Base-by-base conservation (phyloP, 2,888 invertebrate species). In the Bellardia pandia region DNA sequence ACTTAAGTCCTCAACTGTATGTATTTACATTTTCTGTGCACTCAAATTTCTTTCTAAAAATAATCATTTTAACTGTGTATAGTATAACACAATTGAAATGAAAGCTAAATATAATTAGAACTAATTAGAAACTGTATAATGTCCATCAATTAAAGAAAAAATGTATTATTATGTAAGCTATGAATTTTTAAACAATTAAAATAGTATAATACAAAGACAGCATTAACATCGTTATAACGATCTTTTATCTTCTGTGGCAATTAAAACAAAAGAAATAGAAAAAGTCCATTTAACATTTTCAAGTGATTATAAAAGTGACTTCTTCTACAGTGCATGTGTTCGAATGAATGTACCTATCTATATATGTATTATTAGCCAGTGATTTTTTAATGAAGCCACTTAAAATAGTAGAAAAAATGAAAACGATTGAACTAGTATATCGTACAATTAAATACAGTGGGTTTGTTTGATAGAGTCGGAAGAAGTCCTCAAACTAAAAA, bases 151-250 rank as follows among this genome's bases (percentile, higher is more conserved):
- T 69, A 48, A 69, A 33, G 14, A 33, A 66, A 51, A 16, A 9
- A 3, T 45, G 5, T 48, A 23, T 45, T 51, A 60, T 81, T 81
- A 81, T 66, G 37, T 74, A 74, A 81, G 81, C 45, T 42, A 33
- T 80, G 80, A 64, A 37, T 64, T 64, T 23, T n/a, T 30, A 77
- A 80, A 60, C 80, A 80, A 80, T 80, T 80, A 53, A 53, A 80
- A 79, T 62, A 64, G 79, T 53, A 64, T 71, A 51, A 58, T 45
- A 58, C 14, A 56, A 71, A 51, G 60, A 71, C 45, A 40, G 9
- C 69, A 33, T 51, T 56, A 72, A 62, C 48, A 62, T 37, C 60
- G 16, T 62, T 37, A 62, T 37, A 76, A 64, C 45, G 45, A 62
- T 76, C 51, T 51, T 51, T 40, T 51, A 23, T 62, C 14, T 40